Conservation (phyloP, 2,797 vertebrate species). For the Syndactyla subalaris region DNA sequence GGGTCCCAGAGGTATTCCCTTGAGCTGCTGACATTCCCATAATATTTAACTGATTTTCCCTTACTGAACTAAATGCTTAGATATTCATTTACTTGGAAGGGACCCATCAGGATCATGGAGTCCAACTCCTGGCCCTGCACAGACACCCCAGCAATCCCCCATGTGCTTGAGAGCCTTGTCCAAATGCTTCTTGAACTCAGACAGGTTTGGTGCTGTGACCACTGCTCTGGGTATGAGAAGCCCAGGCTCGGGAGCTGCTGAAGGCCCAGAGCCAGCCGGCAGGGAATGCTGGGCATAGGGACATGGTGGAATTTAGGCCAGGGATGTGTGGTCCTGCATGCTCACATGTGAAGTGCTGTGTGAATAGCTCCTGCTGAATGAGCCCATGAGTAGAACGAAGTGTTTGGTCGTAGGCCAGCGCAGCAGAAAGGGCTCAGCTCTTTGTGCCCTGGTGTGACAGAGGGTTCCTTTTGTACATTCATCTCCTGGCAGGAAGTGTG, state of each 20-base stretch:
- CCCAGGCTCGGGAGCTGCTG: not conserved
- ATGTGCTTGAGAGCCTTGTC: not conserved
- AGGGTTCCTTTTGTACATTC: not conserved
- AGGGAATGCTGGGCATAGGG: not conserved
- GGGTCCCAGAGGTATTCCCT: not conserved
- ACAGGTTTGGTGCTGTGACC: not conserved
- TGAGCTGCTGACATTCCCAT: not conserved
- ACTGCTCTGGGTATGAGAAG: not conserved
- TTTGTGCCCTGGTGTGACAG: not conserved
- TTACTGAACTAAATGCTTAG: not conserved
- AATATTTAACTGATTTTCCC: not conserved
- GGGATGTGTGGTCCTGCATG: rapidly evolving
- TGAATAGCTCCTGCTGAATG: not conserved
- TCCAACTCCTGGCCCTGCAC: not conserved
- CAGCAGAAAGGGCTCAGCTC: not conserved
- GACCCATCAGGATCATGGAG: not conserved
- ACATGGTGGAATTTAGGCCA: not conserved
- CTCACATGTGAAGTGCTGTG: not conserved
- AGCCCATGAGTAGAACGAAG: not conserved
- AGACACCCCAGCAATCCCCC: not conserved
- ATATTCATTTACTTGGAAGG: not conserved
- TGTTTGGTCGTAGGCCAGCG: not conserved
- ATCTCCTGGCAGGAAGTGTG: not conserved
- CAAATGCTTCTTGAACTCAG: not conserved
- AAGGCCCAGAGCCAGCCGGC: not conserved